phyloP scores from a whole-genome alignment of 2,888 invertebrate genomes.

The Amphimallon solstitiale region DNA sequence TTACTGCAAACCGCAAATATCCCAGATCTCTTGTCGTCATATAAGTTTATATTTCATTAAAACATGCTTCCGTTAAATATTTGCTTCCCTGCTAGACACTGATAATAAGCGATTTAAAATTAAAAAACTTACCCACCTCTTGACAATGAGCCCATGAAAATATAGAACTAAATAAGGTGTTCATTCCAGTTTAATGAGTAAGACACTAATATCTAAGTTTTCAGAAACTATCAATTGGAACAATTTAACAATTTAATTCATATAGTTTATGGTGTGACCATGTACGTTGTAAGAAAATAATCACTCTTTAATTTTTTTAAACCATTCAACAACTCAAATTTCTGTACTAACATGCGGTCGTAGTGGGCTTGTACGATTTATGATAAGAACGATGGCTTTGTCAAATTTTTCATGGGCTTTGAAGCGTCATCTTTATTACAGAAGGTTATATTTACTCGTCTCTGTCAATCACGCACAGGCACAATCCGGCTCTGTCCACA shows the following conservation, averaged over 20 bases:
- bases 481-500: neutral
- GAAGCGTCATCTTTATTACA: conserved; percentile 3
- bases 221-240: conserved; percentile 9
- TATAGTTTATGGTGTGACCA: too few species aligned
- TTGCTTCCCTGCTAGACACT: too few species aligned
- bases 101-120: conserved; percentile 17
- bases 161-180: conserved; percentile 69
- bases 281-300: neutral
- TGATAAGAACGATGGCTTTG: neutral
- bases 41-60: neutral
- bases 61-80: too few species aligned
- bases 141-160: conserved; percentile 75
- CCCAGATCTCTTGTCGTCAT: neutral
- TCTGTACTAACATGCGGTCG: conserved; percentile 16
- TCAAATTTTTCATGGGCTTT: neutral
- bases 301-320: conserved; percentile 16
- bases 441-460: neutral
- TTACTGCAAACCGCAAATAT: conserved; percentile 34
- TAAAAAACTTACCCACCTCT: conserved; percentile 78
- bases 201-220: conserved; percentile 25
- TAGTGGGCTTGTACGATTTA: conserved; percentile 1
- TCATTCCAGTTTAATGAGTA: conserved; percentile 66
- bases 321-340: conserved; percentile 11
- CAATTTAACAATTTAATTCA: neutral
- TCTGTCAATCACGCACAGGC: neutral